Evolutionary conservation across 2,113 vertebrate species (phyloP), one percentile per base, ranked within the genome.

Genomic region (Indicator indicator): DNA sequence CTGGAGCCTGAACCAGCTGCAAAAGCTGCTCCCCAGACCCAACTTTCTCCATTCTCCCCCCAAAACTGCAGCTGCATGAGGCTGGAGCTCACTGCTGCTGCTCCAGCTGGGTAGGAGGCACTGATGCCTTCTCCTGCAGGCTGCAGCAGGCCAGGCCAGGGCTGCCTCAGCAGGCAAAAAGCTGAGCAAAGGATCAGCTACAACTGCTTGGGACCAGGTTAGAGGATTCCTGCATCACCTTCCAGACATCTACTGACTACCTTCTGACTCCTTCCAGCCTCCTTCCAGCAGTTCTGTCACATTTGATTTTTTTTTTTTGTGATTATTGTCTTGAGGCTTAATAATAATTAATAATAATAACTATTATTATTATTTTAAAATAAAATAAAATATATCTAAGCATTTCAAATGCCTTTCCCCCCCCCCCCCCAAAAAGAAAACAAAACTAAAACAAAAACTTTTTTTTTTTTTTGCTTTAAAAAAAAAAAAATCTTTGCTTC

Each of bases 361-460:
- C 6, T 83, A 76, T 36, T 8, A 36, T 36, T 36, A 44, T 44
- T 16, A 44, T 44, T 44, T 16, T 16, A 44, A 44, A 44, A 44
- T 44, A 44, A 44, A 44, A 44, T 44, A 44, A 44, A 44, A 16
- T 44, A 14, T 44, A 6, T 16, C 50, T 68, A 84, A 82, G 32
- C 75, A 78, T 90, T 91, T 95, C 16, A 87, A 95, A 94, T 92
- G 92, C 86, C 92, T 16, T 13, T 16, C 42, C 42, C 16, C 42
- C 42, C 40, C 11, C 40, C 42, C 42, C 15, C 42, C 42, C 42
- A 42, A 44, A 16, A 70, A 86, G 63, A 83, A 65, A 86, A 46
- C 73, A 63, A 91, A 44, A 44, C 42, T n/a, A 44, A 36, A 36
- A 36, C 36, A 36, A 16, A 44, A 16, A 16, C 42, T 44, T 6